Percentiles rank a stretch among this genome's conserved stretches.
These are phyloP conservation scores for Tokudaia muenninki DNA, from an alignment of 2,797 vertebrate genomes.

Conservation along the genomic window DNA sequence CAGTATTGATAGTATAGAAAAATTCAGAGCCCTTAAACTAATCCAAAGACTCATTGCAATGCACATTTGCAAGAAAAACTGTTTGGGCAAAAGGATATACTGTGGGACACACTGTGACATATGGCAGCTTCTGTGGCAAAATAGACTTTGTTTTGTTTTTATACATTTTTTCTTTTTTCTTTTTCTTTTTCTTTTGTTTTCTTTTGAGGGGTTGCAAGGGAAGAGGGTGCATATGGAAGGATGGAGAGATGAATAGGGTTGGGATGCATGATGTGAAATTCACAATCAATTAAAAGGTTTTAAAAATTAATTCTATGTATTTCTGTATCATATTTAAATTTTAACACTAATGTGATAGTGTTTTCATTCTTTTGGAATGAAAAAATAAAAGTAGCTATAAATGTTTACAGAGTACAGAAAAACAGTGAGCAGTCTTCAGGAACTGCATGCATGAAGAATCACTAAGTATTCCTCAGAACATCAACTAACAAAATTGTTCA, in stretches of 20 bases:
- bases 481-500: not conserved
- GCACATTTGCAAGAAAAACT: not conserved
- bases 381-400: slow-evolving; percentile 40
- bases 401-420: not conserved
- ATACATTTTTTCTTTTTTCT: not conserved
- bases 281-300: not conserved
- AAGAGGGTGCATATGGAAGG: not conserved
- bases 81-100: not conserved
- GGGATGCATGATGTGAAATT: not conserved
- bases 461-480: slow-evolving; percentile 17
- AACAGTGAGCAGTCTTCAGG: not conserved
- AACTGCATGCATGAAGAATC: not conserved
- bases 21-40: not conserved
- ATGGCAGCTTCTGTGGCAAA: not conserved
- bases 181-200: not conserved
- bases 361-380: slow-evolving; percentile 1
- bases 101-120: not conserved
- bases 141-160: not conserved
- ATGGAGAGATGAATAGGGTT: not conserved
- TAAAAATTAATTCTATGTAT: not conserved
- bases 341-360: not conserved
- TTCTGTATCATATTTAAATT: slow-evolving; percentile 53
- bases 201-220: not conserved
- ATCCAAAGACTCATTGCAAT: not conserved
- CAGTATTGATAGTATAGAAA: not conserved